Conservation (phyloP, 2,797 vertebrate species). For the Otus scops region DNA sequence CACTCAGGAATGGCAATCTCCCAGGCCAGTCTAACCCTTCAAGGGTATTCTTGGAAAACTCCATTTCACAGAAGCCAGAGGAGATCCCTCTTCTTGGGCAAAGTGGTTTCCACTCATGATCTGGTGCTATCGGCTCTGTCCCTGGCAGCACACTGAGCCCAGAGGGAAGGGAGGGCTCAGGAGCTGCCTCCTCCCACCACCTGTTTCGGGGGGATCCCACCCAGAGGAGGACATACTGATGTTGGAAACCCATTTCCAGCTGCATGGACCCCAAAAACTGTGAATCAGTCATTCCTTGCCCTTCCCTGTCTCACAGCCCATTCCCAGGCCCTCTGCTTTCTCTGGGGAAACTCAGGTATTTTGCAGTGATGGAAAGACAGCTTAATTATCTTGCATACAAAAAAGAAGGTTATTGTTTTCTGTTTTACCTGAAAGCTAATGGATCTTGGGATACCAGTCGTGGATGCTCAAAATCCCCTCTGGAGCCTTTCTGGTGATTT, state of each 20-base stretch:
- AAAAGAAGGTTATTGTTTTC: conserved; percentile 22
- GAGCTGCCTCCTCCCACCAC: neutral
- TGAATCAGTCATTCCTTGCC: neutral
- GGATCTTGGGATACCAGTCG: conserved; percentile 51
- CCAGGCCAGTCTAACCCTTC: neutral
- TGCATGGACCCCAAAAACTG: neutral
- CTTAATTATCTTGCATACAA: conserved; percentile 12
- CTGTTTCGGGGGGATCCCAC: neutral
- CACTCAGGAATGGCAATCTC: neutral
- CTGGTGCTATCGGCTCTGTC: neutral
- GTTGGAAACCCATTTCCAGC: neutral
- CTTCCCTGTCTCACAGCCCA: neutral
- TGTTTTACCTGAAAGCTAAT: conserved; percentile 58
- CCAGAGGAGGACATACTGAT: neutral
- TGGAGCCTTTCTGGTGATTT: conserved; percentile 46
- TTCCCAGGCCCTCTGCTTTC: conserved; percentile 37
- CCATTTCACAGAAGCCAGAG: neutral
- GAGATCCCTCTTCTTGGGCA: neutral
- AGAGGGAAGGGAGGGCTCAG: neutral
- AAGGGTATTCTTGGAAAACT: neutral
- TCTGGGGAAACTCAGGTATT: conserved; percentile 51
- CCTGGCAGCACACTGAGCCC: neutral
- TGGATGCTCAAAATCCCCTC: conserved; percentile 54
- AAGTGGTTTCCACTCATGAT: neutral
- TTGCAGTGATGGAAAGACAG: conserved; percentile 33